Conservation (phyloP, 2,797 vertebrate genomes). For the Anisognathus igniventris region DNA sequence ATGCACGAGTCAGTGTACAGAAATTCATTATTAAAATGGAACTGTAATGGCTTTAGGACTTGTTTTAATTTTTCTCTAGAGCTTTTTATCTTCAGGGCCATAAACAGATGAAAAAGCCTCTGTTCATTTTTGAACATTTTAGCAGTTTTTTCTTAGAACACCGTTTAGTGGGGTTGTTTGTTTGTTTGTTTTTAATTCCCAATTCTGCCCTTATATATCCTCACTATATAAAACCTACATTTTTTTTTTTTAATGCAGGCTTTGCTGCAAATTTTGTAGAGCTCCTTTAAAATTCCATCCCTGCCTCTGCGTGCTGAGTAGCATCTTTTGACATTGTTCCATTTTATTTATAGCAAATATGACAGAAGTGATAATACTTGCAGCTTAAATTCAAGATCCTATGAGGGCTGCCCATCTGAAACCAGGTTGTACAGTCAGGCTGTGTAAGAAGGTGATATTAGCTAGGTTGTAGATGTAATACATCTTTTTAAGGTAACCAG, state of each 20-base stretch:
- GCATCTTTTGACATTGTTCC: slow-evolving; percentile 46
- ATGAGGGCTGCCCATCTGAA: slow-evolving; percentile 30
- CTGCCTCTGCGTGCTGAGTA: not conserved
- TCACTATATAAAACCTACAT: not conserved
- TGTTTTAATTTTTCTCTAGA: slow-evolving; percentile 50
- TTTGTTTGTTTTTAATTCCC: not conserved
- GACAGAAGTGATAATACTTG: slow-evolving; percentile 43
- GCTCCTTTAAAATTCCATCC: slow-evolving; percentile 10
- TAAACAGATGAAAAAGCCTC: not conserved
- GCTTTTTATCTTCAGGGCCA: slow-evolving; percentile 1
- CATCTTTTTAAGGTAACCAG: not conserved
- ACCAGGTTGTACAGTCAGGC: slow-evolving; percentile 14
- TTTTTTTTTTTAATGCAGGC: not conserved
- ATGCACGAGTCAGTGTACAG: not conserved
- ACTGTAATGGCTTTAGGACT: slow-evolving; percentile 25
- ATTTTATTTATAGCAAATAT: slow-evolving; percentile 58
- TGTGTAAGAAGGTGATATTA: slow-evolving; percentile 3
- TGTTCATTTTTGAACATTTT: not conserved
- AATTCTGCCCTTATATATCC: not conserved
- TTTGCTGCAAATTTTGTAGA: not conserved
- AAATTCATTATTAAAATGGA: slow-evolving; percentile 55
- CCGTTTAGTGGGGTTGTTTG: accelerated
- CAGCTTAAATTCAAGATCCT: slow-evolving; percentile 24
- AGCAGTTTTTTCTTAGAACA: not conserved
- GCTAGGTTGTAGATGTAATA: not conserved